Base-by-base conservation (phyloP, 30 jellyfish, hydroid and myxozoan genomes). In the Hydractinia symbiolongicarpus region DNA sequence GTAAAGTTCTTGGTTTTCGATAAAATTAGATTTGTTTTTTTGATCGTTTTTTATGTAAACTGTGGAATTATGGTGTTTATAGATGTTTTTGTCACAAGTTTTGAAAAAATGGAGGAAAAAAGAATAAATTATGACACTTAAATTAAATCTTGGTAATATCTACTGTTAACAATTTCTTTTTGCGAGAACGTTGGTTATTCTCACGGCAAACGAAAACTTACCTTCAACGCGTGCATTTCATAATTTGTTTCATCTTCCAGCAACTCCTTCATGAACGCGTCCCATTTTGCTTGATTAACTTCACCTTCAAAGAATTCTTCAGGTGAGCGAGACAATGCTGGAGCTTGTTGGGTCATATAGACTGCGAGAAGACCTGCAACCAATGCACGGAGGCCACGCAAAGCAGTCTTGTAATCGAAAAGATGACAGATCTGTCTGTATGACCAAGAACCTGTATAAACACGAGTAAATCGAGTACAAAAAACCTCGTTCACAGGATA, bases 191-290 rank as follows among this genome's bases (percentile, higher is more conserved):
- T 2, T 2, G 44, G 44, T 0, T 30, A 30, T 30, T 30, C 44
- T 30, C 2, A 30, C 44, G 44, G 44, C 44, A 30, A 2, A 30
- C 44, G 44, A 30, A 30, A 58, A 71, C 80, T 6, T 9, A 71
- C 80, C 80, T 71, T 71, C 17, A 19, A 71, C 9, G 51, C 80
- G 54, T 71, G 80, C 51, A 20, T 9, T 71, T 71, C 80, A 19
- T 71, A 71, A 50, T 20, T 60, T 15, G 30, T 30, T 53, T 53
- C 68, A 19, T 20, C 80, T 13, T 58, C 17, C 51, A 50, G n/a
- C 4, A 49, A 15, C 40, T 49, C 80, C n/a, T 71, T 71, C 4
- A 71, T 20, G 17, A 71, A 71, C 15, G 80, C 50, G 51, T 71
- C 80, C 80, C 80, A 71, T 6, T 8, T 30, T 5, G 9, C 80